Evolutionary conservation across 2,888 invertebrate species (phyloP).

Genomic region (Tipula unca): DNA sequence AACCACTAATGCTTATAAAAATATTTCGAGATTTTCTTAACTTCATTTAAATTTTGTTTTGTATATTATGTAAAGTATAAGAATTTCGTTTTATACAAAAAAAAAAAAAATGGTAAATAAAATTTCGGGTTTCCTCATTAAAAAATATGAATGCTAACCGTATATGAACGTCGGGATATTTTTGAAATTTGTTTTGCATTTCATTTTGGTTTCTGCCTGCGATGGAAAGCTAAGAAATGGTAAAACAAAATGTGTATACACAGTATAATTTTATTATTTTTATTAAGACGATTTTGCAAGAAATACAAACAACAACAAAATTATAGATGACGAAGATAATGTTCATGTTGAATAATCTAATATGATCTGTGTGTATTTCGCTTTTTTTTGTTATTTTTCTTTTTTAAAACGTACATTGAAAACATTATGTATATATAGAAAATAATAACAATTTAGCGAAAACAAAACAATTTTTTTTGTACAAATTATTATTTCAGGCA

Average conservation of each 20-base stretch:
- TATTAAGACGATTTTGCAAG: background rate
- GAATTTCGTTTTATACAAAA: background rate
- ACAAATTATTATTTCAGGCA: background rate
- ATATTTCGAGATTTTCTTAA: background rate
- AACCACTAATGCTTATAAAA: background rate
- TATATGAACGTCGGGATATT: background rate
- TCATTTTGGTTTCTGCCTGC: background rate
- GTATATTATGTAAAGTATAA: background rate
- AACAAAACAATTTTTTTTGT: background rate
- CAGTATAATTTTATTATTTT: background rate
- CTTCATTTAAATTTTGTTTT: background rate
- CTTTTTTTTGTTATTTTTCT: no score
- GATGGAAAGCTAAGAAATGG: background rate
- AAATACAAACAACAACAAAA: background rate
- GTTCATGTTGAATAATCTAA: background rate
- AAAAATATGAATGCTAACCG: background rate
- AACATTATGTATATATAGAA: background rate
- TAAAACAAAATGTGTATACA: background rate
- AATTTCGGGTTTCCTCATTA: background rate
- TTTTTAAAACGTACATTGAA: background rate
- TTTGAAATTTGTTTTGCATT: background rate
- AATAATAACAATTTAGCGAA: background rate
- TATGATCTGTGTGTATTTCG: background rate
- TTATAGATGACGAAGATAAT: background rate
- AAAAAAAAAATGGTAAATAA: background rate